These are phyloP conservation scores for Zoanthus solanderi DNA, from an alignment of 92 coral and sea anemone species.

Conservation along the genomic window DNA sequence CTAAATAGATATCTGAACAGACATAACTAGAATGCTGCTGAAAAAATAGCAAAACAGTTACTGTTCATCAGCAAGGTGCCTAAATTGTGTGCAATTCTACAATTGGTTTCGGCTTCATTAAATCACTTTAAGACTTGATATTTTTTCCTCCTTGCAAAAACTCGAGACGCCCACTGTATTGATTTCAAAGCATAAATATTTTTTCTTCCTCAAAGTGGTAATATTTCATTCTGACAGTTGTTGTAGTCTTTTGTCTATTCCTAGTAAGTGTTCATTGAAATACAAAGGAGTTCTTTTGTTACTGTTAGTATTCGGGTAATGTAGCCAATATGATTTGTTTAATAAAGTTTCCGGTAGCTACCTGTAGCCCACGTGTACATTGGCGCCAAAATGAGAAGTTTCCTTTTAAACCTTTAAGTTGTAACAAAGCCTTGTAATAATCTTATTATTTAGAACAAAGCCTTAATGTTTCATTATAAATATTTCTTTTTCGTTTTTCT, in stretches of 20 bases:
- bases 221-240: constrained; percentile 28
- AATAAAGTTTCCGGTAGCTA: constrained; percentile 19
- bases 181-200: background rate
- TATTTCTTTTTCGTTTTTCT: background rate
- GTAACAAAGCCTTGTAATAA: background rate
- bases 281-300: background rate
- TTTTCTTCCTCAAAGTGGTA: constrained; percentile 25
- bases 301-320: background rate
- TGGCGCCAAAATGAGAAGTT: constrained; percentile 16
- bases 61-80: too few species aligned
- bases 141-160: background rate
- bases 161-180: background rate
- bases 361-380: background rate
- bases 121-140: too few species aligned
- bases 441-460: background rate
- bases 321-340: constrained; percentile 38
- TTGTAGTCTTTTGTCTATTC: background rate
- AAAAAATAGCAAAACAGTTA: too few species aligned
- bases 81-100: too few species aligned
- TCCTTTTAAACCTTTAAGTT: constrained; percentile 20
- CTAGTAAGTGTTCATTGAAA: background rate
- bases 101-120: too few species aligned
- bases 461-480: background rate
- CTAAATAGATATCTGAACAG: too few species aligned
- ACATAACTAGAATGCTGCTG: too few species aligned